These are phyloP conservation scores for Drosophila bipectinata DNA, from an alignment of 1,140 invertebrate species.

Conservation along the genomic window DNA sequence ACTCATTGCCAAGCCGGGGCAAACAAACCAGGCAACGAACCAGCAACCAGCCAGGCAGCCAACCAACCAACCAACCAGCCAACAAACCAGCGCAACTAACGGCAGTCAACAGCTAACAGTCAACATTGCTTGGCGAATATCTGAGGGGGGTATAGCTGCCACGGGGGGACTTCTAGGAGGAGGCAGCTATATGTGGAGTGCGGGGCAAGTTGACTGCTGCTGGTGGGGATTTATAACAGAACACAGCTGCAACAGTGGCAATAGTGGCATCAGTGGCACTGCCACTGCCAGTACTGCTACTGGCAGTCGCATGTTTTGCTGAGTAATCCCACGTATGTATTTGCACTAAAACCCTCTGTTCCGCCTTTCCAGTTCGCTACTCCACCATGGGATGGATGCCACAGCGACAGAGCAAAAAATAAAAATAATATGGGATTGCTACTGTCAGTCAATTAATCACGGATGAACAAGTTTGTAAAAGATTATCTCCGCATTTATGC, in stretches of 20 bases:
- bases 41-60: constrained; percentile 15
- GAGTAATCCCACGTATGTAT: constrained; percentile 74
- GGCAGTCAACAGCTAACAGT: constrained; percentile 78
- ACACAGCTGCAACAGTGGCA: constrained; percentile 66
- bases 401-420: constrained; percentile 29
- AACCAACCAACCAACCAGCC: constrained; percentile 35
- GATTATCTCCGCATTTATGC: constrained; percentile 33
- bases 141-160: neutral
- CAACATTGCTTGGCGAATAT: constrained; percentile 38
- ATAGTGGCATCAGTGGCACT: constrained; percentile 34
- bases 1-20: constrained; percentile 74
- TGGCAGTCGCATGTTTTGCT: constrained; percentile 66
- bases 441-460: constrained; percentile 45
- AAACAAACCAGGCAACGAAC: constrained; percentile 64
- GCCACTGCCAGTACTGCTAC: neutral
- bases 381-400: constrained; percentile 39
- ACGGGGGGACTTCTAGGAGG: neutral
- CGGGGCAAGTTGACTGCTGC: constrained; percentile 3
- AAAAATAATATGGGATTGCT: neutral
- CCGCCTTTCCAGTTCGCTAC: constrained; percentile 33
- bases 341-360: constrained; percentile 53
- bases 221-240: constrained; percentile 71
- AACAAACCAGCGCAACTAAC: constrained; percentile 73
- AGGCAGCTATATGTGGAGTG: neutral
- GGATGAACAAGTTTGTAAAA: constrained; percentile 48